These are phyloP conservation scores for Isichthys henryi DNA, from an alignment of 2,113 vertebrate species.

Conservation along the genomic window DNA sequence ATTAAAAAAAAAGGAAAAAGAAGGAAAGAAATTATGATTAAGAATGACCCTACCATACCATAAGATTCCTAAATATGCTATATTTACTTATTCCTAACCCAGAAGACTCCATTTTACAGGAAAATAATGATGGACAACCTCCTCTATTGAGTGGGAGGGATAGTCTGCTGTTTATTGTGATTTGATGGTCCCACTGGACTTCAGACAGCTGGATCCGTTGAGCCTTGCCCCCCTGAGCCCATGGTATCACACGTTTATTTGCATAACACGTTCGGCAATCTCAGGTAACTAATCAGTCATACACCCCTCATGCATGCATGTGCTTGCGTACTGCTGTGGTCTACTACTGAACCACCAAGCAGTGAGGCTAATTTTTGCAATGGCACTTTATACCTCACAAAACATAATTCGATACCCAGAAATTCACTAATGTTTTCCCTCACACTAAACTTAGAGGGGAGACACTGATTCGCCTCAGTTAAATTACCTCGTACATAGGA, in stretches of 20 bases:
- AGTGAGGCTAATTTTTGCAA: not conserved
- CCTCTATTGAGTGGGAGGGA: not conserved
- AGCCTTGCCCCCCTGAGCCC: not conserved
- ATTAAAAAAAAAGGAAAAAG: not conserved
- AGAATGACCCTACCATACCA: not conserved
- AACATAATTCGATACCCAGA: not conserved
- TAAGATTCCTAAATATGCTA: not conserved
- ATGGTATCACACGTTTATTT: constrained; percentile 11
- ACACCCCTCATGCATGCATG: not conserved
- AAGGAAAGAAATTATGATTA: not conserved
- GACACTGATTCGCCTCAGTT: not conserved
- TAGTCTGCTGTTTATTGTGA: not conserved
- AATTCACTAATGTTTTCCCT: constrained; percentile 2
- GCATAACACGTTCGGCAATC: constrained; percentile 14
- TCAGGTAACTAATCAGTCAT: not conserved
- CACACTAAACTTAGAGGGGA: constrained; percentile 8
- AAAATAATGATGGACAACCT: not conserved
- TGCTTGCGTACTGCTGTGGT: not conserved
- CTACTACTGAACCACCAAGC: not conserved
- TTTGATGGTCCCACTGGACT: not conserved
- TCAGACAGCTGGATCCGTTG: not conserved
- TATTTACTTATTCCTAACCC: not conserved
- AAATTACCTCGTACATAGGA: not conserved
- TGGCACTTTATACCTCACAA: not conserved
- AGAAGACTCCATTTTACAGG: not conserved